Base-by-base conservation (phyloP, 2,888 invertebrate genomes). In the Nowickia ferox region DNA sequence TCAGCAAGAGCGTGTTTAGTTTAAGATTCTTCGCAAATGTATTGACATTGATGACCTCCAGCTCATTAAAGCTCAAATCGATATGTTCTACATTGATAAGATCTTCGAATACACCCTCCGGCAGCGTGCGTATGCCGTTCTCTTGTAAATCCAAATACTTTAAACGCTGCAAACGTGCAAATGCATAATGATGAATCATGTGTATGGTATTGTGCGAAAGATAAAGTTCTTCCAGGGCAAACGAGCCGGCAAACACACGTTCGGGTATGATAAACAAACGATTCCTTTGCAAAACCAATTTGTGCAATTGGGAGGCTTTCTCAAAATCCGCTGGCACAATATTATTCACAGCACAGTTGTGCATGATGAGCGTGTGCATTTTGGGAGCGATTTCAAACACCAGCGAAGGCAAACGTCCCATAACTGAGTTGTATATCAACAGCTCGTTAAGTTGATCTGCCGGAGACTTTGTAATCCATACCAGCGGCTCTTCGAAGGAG, bases 11-110 rank as follows among this genome's bases (percentile, higher is more conserved):
- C 1, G 91, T 91, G n/a, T 88, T 88, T 4, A 92, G 81, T 6
- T 89, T 87, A 1, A 10, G n/a, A 40, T 90, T 91, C 1, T 78
- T 79, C 0, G 81, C 87, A 55, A 92, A 92, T 1, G 89, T 87
- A 0, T 68, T 44, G 0, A 46, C 79, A 53, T 88, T 87, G 51
- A 92, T 87, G 2, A 83, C 69, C 8, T 82, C 84, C 0, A 92
- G 87, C 72, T 89, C 88, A 59, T 92, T 92, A 40, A 87, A 84
- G 46, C 92, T 92, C 57, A 92, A 82, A 86, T 92, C 92, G 17
- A 92, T 87, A 59, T 91, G 89, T 10, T 88, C 83, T 5, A 92
- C 88, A 55, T 87, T 88, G n/a, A 63, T 19, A 10, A 92, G 89
- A 10, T 89, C 87, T 6, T 69, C 86, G 19, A 91, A 89, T 0